These are phyloP conservation scores for Ashinkailepas kermadecensis DNA, from an alignment of 2,888 invertebrate genomes.

Conservation along the genomic window DNA sequence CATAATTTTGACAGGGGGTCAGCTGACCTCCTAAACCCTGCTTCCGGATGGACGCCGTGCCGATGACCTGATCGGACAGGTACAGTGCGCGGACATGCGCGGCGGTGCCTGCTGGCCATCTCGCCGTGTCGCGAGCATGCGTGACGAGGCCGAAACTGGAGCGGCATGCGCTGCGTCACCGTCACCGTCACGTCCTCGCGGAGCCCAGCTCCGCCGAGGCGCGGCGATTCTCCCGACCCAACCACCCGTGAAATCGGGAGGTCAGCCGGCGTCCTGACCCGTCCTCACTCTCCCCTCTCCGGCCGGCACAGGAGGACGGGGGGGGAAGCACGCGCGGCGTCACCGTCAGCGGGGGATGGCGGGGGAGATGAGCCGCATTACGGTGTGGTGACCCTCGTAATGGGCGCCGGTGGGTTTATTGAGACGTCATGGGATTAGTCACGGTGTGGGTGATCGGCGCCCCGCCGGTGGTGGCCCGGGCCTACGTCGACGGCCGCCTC, in stretches of 20 bases:
- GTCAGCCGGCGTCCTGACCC: neutral
- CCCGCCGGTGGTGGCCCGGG: no score
- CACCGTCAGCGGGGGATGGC: neutral
- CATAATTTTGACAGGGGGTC: no score
- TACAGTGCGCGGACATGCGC: no score
- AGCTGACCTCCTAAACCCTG: no score
- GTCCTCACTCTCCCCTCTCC: neutral
- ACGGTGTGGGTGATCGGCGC: neutral
- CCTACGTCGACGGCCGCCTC: no score
- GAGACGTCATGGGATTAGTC: slow-evolving; percentile 16
- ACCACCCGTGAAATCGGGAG: slow-evolving; percentile 1
- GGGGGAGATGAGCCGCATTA: neutral
- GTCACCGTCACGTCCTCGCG: neutral
- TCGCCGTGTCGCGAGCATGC: neutral
- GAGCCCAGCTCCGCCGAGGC: neutral
- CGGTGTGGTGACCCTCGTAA: neutral
- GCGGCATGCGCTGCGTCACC: neutral
- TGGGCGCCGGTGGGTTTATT: neutral
- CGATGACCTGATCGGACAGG: no score
- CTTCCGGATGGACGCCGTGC: no score
- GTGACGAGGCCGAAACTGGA: neutral
- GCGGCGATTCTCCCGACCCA: neutral
- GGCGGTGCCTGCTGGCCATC: no score
- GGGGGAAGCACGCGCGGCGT: neutral
- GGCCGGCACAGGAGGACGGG: neutral